Percentiles rank a stretch among this genome's conserved stretches.
phyloP scores from a whole-genome alignment of 2,888 invertebrate genomes.

The Drosophila anomalata region DNA sequence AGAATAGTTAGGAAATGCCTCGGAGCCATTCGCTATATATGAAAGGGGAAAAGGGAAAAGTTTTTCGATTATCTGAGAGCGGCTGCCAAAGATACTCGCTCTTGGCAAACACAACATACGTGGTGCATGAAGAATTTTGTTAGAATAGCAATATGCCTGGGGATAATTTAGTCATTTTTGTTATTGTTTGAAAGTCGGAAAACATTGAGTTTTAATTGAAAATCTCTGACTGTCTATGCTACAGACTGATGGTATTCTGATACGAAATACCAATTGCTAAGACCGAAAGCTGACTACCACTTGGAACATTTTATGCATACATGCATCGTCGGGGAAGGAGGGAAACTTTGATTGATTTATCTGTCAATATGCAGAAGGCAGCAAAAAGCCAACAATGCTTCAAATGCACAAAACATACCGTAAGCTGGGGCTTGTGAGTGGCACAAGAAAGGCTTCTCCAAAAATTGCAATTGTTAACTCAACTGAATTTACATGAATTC shows the following conservation, averaged over 20 bases:
- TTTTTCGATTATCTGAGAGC: constrained; percentile 74
- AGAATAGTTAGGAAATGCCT: constrained; percentile 27
- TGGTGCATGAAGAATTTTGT: constrained; percentile 13
- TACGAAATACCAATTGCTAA: constrained; percentile 29
- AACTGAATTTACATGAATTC: constrained; percentile 53
- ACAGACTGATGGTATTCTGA: constrained; percentile 7
- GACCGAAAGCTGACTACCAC: constrained; percentile 21
- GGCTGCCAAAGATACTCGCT: constrained; percentile 36
- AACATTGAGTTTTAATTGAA: constrained; percentile 71
- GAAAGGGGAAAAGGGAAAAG: constrained; percentile 66
- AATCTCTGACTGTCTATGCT: constrained; percentile 58
- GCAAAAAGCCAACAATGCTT: constrained; percentile 51
- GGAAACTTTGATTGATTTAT: constrained; percentile 71
- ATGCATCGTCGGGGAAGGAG: background rate
- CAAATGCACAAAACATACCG: constrained; percentile 41
- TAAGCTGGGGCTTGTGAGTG: constrained; percentile 36
- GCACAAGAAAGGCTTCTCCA: constrained; percentile 30
- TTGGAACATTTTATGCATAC: constrained; percentile 29
- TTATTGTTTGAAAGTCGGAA: constrained; percentile 43
- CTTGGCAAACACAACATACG: constrained; percentile 7
- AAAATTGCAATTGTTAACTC: constrained; percentile 76
- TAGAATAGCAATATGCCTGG: constrained; percentile 43
- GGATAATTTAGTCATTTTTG: constrained; percentile 70
- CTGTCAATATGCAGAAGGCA: constrained; percentile 63
- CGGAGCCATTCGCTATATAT: constrained; percentile 16